phyloP scores from a whole-genome alignment of 2,888 invertebrate species.

The Linyphia triangularis region DNA sequence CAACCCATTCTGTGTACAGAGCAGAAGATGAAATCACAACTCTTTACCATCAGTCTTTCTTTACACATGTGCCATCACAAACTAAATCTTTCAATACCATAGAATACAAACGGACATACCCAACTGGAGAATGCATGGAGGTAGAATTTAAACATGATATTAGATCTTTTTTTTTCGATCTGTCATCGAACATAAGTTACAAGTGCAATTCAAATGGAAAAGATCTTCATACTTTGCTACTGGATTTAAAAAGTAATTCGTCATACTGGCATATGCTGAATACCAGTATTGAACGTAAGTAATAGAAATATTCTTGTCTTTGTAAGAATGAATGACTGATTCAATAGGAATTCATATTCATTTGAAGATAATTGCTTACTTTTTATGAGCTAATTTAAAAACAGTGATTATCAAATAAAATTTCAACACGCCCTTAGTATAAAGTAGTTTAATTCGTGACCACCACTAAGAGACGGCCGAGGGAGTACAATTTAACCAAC shows the following conservation, averaged over 20 bases:
- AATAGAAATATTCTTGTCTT: no score
- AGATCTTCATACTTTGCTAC: constrained; percentile 19
- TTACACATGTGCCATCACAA: constrained; percentile 29
- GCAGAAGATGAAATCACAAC: background rate
- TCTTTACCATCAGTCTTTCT: constrained; percentile 21
- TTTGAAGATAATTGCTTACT: no score
- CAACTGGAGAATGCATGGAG: background rate
- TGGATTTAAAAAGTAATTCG: constrained; percentile 43
- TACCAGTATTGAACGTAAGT: constrained; percentile 53
- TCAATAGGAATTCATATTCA: no score
- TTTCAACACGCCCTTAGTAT: no score
- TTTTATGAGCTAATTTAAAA: no score
- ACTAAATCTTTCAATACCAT: constrained; percentile 23
- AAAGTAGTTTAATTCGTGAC: no score
- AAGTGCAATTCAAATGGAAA: constrained; percentile 13
- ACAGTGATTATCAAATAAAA: no score
- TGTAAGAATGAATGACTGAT: no score
- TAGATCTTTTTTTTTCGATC: constrained; percentile 31
- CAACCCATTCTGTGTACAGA: constrained; percentile 29
- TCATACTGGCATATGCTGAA: constrained; percentile 61
- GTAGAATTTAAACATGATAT: constrained; percentile 34
- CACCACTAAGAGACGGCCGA: no score
- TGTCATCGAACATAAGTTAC: constrained; percentile 15
- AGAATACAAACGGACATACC: background rate
- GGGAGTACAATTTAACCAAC: no score